Evolutionary conservation across 1,140 invertebrate genomes (phyloP).

Genomic region (Trichonephila clavipes): DNA sequence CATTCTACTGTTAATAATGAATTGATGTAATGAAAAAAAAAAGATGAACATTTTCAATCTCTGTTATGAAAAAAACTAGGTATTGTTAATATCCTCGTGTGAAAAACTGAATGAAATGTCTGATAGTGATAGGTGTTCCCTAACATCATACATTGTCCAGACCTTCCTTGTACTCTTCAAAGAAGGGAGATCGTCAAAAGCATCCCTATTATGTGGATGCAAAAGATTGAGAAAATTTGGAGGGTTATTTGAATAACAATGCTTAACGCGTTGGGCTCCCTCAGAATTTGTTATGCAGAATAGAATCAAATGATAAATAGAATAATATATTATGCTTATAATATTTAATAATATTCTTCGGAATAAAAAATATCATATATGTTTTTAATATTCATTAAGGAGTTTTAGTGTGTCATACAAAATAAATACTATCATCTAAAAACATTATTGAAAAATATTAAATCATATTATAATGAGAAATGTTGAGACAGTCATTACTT

Average conservation of each 20-base stretch:
- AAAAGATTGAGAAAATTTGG: slow-evolving; percentile 23
- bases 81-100: not conserved
- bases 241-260: slow-evolving; percentile 30
- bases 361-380: not conserved
- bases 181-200: slow-evolving; percentile 23
- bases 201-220: not conserved
- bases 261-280: not conserved
- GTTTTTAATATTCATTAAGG: too few relatives aligned
- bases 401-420: too few relatives aligned
- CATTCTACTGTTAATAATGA: not conserved
- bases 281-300: not conserved
- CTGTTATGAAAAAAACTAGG: not conserved
- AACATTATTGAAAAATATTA: too few relatives aligned
- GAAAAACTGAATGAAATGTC: not conserved
- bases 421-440: too few relatives aligned
- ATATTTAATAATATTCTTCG: not conserved
- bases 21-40: not conserved
- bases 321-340: not conserved
- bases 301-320: not conserved
- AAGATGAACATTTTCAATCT: not conserved
- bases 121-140: not conserved
- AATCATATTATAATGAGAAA: too few relatives aligned
- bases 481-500: too few relatives aligned
- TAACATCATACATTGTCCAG: not conserved
- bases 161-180: not conserved